A percentile compares a stretch with the other conserved stretches of the same genome.
Evolutionary conservation across 1,140 invertebrate species (phyloP).

Genomic region (Gonatopus flavifemur): DNA sequence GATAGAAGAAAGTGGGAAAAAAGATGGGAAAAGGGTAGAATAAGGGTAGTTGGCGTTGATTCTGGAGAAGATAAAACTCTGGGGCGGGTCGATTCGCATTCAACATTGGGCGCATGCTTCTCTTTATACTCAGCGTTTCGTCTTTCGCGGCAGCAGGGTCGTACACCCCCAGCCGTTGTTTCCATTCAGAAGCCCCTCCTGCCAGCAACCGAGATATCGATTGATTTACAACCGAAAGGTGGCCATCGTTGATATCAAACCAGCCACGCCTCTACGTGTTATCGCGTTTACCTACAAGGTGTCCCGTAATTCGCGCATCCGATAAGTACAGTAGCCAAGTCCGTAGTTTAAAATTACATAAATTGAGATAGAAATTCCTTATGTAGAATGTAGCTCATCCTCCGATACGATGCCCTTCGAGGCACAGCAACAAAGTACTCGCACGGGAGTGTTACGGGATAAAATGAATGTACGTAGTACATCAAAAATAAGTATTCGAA

Average conservation of each 20-base stretch:
- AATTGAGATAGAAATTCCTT: no score
- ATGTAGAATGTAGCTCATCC: no score
- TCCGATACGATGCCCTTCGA: no score
- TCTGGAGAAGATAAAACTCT: slow-evolving; percentile 34
- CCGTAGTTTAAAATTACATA: no score
- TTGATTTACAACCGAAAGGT: slow-evolving; percentile 59
- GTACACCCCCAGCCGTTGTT: slow-evolving; percentile 39
- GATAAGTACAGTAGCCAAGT: no score
- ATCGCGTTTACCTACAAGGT: slow-evolving; percentile 2
- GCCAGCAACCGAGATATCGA: slow-evolving; percentile 56
- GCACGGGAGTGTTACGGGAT: no score
- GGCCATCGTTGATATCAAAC: slow-evolving; percentile 56
- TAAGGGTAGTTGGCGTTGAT: slow-evolving; percentile 3
- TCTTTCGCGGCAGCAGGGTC: slow-evolving; percentile 24
- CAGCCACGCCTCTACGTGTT: slow-evolving; percentile 52
- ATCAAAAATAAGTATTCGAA: no score
- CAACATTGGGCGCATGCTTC: slow-evolving; percentile 49
- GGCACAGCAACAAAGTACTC: no score
- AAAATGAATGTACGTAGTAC: no score
- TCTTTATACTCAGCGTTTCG: slow-evolving; percentile 28
- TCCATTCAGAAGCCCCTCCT: no score
- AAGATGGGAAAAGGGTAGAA: slow-evolving; percentile 14
- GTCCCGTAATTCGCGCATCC: neutral
- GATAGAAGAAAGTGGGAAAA: neutral
- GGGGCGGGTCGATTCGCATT: slow-evolving; percentile 48